Base-by-base conservation (phyloP, 2,888 invertebrate species). In the Steinernema scapterisci region DNA sequence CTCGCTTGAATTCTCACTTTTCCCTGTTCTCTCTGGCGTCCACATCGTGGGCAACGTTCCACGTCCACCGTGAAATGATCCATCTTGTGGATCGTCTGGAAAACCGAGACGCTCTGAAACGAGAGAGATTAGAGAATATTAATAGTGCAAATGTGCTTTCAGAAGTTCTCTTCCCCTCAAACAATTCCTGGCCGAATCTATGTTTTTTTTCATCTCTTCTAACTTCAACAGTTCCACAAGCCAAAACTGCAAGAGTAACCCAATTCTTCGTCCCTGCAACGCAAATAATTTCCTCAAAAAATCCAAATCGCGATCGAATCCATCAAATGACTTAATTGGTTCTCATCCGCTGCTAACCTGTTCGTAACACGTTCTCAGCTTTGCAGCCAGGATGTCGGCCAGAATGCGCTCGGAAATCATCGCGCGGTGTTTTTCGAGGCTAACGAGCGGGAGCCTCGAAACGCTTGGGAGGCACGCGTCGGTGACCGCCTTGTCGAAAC, bases 41-140 rank as follows among this genome's bases (percentile, higher is more conserved):
- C 78, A 75, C 87, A 87, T 6, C 84, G 76, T 1, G 87, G 87
- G 70, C 87, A 87, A 54, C 78, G 76, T 13, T 82, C 82, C 38
- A 85, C 27, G 44, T 87, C 86, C 6, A 83, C 81, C 13, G 83
- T 77, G 73, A 87, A 87, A 70, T 87, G 87, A 71, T 87, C 87
- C 79, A 84, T 80, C 51, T 77, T 74, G 63, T 86, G 86, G 63
- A 86, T 86, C 0, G 83, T 82, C 71, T 84, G 80, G 76, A 87
- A 87, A 1, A 85, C 86, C 31, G 79, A 78, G 5, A 83, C 85
- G 21, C 83, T 80, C 83, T 84, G 75, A 77, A 82, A 76, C 7
- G 31, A 19, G 19, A 5, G 9, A 3, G 25, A 27, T 31, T 31
- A 6, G 54, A 13, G 54, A 2, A 23, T 2, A 19, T 48, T 52